Evolutionary conservation across 2,113 vertebrate species (phyloP).

Genomic region (Heterochromis multidens): DNA sequence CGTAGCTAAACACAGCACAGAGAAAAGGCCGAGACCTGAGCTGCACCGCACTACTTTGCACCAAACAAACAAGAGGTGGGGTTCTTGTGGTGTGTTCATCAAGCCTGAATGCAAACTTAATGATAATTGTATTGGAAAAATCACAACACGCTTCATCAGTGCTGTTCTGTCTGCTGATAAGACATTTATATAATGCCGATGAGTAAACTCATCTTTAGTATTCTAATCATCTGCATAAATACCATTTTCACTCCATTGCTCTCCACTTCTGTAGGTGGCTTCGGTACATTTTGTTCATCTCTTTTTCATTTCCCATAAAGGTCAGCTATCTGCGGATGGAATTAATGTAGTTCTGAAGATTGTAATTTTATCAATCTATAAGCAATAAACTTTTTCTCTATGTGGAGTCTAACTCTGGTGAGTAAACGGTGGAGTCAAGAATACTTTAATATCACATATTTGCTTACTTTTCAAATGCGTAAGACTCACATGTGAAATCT

Average conservation of each 20-base stretch:
- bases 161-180: background rate
- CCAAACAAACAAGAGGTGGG: background rate
- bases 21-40: background rate
- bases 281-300: background rate
- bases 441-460: background rate
- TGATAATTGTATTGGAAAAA: background rate
- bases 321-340: background rate
- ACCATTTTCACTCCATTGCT: background rate
- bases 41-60: background rate
- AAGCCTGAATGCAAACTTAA: background rate
- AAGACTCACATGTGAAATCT: background rate
- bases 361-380: background rate
- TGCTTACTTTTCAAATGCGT: background rate
- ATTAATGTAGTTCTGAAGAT: background rate
- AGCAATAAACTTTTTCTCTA: background rate
- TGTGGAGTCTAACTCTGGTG: background rate
- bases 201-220: background rate
- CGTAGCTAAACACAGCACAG: background rate
- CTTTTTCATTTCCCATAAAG: constrained; percentile 27
- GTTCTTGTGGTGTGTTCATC: background rate
- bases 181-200: background rate
- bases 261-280: background rate
- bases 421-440: background rate
- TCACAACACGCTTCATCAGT: background rate
- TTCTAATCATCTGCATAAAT: background rate